Evolutionary conservation across 2,888 invertebrate species (phyloP).

Genomic region (Adelphocoris suturalis): DNA sequence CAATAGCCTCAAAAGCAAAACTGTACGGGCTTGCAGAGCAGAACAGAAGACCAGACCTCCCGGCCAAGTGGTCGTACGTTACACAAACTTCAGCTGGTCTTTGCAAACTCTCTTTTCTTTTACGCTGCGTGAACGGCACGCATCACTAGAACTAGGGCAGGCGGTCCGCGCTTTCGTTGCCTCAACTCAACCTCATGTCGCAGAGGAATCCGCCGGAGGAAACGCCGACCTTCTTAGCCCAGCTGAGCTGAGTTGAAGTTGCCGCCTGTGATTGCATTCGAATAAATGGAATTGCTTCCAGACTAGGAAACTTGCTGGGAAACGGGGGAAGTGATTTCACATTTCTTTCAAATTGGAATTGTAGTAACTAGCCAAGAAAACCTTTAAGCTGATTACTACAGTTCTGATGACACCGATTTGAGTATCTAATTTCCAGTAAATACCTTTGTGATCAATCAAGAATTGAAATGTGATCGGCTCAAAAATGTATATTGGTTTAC

Average conservation of each 20-base stretch:
- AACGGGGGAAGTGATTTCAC: neutral
- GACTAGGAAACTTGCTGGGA: neutral
- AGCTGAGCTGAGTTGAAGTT: neutral
- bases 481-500: too few relatives aligned
- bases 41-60: neutral
- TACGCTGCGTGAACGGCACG: conserved; percentile 51
- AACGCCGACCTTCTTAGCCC: conserved; percentile 9
- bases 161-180: conserved; percentile 22
- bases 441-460: too few relatives aligned
- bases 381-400: too few relatives aligned
- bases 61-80: neutral
- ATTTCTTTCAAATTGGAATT: neutral
- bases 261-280: neutral
- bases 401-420: too few relatives aligned
- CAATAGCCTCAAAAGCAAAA: neutral
- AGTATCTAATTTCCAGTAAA: too few relatives aligned
- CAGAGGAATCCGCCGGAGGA: conserved; percentile 35
- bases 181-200: conserved; percentile 12
- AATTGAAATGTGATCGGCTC: too few relatives aligned
- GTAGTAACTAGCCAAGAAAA: too few relatives aligned
- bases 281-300: neutral
- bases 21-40: neutral
- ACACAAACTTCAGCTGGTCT: conserved; percentile 43
- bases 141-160: conserved; percentile 60
- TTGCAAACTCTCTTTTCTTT: conserved; percentile 49